Evolutionary conservation across 2,888 invertebrate species (phyloP).

Genomic region (Holacanthella duospinosa): DNA sequence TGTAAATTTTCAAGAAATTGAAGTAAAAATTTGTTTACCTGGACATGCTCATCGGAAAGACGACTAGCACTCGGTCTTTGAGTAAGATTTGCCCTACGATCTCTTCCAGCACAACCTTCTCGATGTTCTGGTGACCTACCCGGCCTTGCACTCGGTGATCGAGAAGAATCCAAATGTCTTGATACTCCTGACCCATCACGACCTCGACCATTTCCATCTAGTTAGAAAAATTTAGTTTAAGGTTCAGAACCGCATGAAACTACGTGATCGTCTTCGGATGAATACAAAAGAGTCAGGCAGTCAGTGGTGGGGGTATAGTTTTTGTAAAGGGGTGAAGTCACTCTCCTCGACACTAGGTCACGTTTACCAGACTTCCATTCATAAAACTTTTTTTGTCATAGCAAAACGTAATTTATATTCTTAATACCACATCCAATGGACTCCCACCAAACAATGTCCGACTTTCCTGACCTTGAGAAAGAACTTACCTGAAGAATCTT

Average conservation of each 20-base stretch:
- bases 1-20: no score
- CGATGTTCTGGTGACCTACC: slow-evolving; percentile 32
- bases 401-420: not conserved
- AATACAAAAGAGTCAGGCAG: slow-evolving; percentile 14
- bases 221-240: not conserved
- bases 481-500: slow-evolving; percentile 58
- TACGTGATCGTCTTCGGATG: slow-evolving; percentile 12
- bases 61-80: slow-evolving; percentile 27
- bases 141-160: slow-evolving; percentile 31
- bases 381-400: not conserved
- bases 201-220: slow-evolving; percentile 31
- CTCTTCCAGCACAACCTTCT: slow-evolving; percentile 31
- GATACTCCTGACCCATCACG: slow-evolving; percentile 31
- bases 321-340: not conserved
- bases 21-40: no score
- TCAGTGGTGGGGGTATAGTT: not conserved
- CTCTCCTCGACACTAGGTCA: not conserved
- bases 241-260: slow-evolving; percentile 6
- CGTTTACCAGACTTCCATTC: not conserved
- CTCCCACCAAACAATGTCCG: not conserved
- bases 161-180: slow-evolving; percentile 29
- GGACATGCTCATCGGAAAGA: slow-evolving; percentile 2
- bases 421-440: not conserved
- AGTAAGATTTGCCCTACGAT: slow-evolving; percentile 28
- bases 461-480: not conserved